phyloP scores from a whole-genome alignment of 2,113 vertebrate species.

The Fulica atra region DNA sequence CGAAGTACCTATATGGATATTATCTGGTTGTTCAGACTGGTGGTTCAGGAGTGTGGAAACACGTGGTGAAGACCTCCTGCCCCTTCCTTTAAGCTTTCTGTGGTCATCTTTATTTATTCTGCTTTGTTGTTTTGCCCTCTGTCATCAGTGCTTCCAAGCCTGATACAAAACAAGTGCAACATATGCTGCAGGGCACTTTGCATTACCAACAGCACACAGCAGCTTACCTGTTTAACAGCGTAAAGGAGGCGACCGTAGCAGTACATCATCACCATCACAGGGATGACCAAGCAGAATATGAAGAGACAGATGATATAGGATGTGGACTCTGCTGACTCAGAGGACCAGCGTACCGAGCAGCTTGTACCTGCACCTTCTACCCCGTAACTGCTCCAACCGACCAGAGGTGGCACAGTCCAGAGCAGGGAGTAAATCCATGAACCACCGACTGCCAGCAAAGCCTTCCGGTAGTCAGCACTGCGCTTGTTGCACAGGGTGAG shows the following conservation, averaged over 20 bases:
- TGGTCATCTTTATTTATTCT: background rate
- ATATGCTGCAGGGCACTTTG: background rate
- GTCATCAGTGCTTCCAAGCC: background rate
- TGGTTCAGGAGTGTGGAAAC: background rate
- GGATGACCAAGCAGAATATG: conserved; percentile 85
- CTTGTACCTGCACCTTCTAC: conserved; percentile 86
- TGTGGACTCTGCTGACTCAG: conserved; percentile 72
- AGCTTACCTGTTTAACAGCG: conserved; percentile 84
- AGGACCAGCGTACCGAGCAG: conserved; percentile 87
- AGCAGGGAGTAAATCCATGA: conserved; percentile 88
- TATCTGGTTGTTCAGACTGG: background rate
- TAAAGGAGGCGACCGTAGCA: conserved; percentile 84
- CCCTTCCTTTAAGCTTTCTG: background rate
- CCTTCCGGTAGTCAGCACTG: conserved; percentile 75
- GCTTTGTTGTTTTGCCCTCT: background rate
- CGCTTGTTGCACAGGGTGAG: conserved; percentile 83
- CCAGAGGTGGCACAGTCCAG: conserved; percentile 87
- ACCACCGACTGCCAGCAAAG: conserved; percentile 79
- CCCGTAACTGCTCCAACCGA: conserved; percentile 89
- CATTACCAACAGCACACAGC: accelerated
- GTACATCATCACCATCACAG: conserved; percentile 85
- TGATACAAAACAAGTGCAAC: background rate
- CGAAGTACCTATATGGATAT: background rate
- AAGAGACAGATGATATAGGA: conserved; percentile 90
- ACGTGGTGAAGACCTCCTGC: background rate